Evolutionary conservation across 2,113 vertebrate species (phyloP).

Genomic region (Caretta caretta): DNA sequence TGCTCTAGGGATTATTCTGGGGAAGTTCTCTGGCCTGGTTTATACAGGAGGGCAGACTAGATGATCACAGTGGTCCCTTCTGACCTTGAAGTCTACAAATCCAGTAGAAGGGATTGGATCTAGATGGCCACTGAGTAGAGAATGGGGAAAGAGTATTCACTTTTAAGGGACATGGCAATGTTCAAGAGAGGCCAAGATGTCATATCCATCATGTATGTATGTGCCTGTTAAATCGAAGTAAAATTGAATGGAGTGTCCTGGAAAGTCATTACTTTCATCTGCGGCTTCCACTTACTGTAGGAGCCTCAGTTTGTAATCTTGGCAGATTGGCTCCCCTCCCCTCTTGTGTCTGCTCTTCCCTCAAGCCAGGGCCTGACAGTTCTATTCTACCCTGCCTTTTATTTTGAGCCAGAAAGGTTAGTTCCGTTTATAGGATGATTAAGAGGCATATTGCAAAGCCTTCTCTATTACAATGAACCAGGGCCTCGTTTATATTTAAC

Average conservation of each 20-base stretch:
- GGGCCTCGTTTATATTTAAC: conserved; percentile 2
- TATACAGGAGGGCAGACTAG: not conserved
- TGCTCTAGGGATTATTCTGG: too few relatives aligned
- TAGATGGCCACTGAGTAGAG: not conserved
- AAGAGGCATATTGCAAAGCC: not conserved
- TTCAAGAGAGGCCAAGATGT: not conserved
- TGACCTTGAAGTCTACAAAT: not conserved
- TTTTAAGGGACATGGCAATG: not conserved
- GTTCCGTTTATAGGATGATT: not conserved
- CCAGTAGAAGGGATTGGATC: not conserved
- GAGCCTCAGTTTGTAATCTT: not conserved
- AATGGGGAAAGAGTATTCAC: not conserved
- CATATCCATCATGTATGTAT: not conserved
- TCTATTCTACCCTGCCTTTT: not conserved
- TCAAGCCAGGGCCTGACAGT: not conserved
- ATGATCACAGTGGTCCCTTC: not conserved
- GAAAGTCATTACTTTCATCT: not conserved
- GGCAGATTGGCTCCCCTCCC: not conserved
- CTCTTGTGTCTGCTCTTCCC: not conserved
- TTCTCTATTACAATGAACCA: not conserved
- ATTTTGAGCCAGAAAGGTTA: not conserved
- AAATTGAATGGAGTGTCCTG: not conserved
- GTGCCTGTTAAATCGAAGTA: not conserved
- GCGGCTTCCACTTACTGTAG: not conserved
- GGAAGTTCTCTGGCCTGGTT: too few relatives aligned